Evolutionary conservation across 2,888 invertebrate species (phyloP), one percentile per base, ranked within the genome.

Genomic region (Trachelus troglodyta): DNA sequence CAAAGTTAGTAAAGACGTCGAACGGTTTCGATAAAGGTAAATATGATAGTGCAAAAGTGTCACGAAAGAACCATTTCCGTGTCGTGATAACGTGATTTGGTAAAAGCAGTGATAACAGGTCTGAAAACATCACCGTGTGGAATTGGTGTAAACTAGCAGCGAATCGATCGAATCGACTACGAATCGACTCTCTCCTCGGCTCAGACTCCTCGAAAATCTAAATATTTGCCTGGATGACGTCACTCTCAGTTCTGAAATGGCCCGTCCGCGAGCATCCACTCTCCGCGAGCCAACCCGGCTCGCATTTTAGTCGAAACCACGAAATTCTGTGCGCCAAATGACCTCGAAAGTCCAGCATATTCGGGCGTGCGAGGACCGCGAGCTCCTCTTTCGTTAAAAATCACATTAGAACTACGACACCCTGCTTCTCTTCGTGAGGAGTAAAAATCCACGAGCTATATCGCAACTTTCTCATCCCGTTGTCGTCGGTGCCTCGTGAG

Each of bases 91-190:
- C 75, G 73, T 69, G 69, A 76, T 69, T 69, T 75, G 40, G 74
- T 75, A 69, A 68, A 76, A 12, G 71, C n/a, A 30, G 40, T 74
- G 69, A 75, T 75, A 11, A 30, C 23, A 23, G 23, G 9, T 15
- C 23, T 56, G 56, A 56, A 34, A 71, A 34, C 31, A 12, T 15
- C 75, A 73, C 11, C 23, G 68, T 75, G 76, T 78, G 76, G 76
- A 78, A 73, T 76, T 78, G 68, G 80, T 76, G 73, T 69, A 69
- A 76, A 74, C 69, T 73, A 69, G 69, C 76, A 69, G 34, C 71
- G 69, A 79, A 83, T 83, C 83, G 83, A 83, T 81, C 79, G 79
- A 78, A 81, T 82, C 80, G 81, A 81, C 77, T 74, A 75, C 35
- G 74, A 73, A 69, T 11, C 77, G 77, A 75, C 77, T 76, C 76